Conservation (phyloP, 2,113 vertebrate species). For the Rhadina sibilatrix region DNA sequence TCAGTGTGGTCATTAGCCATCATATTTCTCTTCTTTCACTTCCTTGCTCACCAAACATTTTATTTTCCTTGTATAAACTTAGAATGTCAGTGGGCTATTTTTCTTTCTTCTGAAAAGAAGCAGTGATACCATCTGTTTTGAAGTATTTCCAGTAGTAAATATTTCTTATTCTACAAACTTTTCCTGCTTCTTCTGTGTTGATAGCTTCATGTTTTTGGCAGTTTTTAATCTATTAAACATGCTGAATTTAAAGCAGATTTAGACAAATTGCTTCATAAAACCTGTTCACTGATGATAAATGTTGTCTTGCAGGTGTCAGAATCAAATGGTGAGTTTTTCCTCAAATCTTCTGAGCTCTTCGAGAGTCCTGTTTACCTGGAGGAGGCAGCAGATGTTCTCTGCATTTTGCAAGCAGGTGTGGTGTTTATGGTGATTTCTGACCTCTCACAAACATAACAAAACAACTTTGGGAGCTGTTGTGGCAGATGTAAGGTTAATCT, state of each 20-base stretch:
- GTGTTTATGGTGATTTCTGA: neutral
- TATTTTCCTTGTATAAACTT: neutral
- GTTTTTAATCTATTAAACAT: neutral
- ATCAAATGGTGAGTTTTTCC: slow-evolving; percentile 91
- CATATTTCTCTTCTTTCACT: fast-evolving
- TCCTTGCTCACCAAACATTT: neutral
- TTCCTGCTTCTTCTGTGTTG: neutral
- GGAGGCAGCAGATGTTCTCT: slow-evolving; percentile 97
- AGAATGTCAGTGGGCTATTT: neutral
- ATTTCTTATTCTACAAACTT: neutral
- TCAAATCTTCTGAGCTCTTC: slow-evolving; percentile 95
- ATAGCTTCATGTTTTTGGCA: neutral
- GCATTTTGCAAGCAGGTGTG: slow-evolving; percentile 97
- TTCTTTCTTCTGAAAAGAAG: neutral
- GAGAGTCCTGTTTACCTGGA: slow-evolving; percentile 97
- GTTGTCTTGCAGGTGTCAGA: slow-evolving; percentile 82
- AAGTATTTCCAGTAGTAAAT: neutral
- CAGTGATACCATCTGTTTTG: fast-evolving
- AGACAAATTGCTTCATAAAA: neutral
- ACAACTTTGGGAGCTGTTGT: fast-evolving
- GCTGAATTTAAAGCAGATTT: neutral
- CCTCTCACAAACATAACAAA: fast-evolving
- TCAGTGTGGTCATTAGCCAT: neutral
- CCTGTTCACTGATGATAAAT: neutral
- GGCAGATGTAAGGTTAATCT: neutral